phyloP scores from a whole-genome alignment of 2,113 vertebrate genomes.

The Callocephalon fimbriatum region DNA sequence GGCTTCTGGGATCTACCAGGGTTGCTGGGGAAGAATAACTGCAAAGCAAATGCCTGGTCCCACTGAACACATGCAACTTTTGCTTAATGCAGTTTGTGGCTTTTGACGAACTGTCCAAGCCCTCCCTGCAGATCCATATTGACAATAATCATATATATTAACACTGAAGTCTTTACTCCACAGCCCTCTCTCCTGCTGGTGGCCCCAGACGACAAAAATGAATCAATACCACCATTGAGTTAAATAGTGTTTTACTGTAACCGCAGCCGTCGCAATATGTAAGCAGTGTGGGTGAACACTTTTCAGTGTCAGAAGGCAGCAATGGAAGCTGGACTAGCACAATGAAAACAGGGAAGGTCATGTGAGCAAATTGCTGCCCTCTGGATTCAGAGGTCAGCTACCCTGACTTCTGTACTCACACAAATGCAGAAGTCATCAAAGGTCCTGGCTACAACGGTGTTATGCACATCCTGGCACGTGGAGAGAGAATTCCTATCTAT shows the following conservation, averaged over 20 bases:
- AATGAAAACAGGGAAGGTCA: rapidly evolving
- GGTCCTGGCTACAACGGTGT: background rate
- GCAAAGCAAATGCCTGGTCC: background rate
- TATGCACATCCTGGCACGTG: rapidly evolving
- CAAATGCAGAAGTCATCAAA: background rate
- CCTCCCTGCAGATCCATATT: background rate
- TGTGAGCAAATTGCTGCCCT: background rate
- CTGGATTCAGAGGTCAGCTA: background rate
- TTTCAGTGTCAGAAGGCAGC: background rate
- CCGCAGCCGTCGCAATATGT: background rate
- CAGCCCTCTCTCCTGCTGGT: background rate
- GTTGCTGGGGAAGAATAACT: background rate
- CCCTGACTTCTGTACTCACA: background rate
- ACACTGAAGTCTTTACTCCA: background rate
- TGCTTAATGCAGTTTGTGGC: background rate
- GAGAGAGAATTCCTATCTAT: background rate
- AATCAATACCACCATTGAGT: background rate
- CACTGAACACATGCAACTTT: background rate
- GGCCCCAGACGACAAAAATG: background rate
- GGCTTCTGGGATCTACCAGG: background rate
- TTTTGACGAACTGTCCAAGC: background rate
- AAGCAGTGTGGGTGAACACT: background rate
- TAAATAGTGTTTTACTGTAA: background rate
- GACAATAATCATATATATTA: background rate
- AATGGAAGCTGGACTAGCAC: background rate